These are phyloP conservation scores for Xylocampa areola DNA, from an alignment of 2,888 invertebrate genomes.

Conservation along the genomic window DNA sequence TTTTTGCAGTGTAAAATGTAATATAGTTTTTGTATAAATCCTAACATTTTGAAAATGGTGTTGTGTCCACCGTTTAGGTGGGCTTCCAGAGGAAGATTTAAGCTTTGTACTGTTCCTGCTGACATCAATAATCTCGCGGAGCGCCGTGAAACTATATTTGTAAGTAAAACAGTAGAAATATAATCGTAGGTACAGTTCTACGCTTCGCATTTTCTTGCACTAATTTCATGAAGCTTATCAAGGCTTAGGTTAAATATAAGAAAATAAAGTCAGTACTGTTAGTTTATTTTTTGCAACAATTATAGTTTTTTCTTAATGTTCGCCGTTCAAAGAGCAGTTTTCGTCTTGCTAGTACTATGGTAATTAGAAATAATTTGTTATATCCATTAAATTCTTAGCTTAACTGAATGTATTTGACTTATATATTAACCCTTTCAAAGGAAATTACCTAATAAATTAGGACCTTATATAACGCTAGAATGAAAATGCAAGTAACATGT, in stretches of 20 bases:
- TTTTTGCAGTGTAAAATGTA: constrained; percentile 38
- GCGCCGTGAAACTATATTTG: constrained; percentile 79
- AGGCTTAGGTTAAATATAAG: neutral
- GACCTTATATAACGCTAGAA: no score
- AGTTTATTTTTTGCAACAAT: no score
- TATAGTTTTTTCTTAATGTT: no score
- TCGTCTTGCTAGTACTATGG: no score
- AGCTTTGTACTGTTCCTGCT: constrained; percentile 68
- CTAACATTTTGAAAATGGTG: constrained; percentile 72
- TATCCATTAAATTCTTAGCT: no score
- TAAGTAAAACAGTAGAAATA: constrained; percentile 66
- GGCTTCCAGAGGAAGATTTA: constrained; percentile 80
- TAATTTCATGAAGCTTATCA: neutral
- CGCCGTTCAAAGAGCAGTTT: no score
- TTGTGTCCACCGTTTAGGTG: constrained; percentile 85
- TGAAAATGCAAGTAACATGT: no score
- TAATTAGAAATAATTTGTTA: no score
- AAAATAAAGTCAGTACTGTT: no score
- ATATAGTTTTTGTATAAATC: constrained; percentile 18
- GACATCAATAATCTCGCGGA: constrained; percentile 50
- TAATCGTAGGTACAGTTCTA: neutral
- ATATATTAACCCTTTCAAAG: no score
- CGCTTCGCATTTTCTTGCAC: constrained; percentile 7
- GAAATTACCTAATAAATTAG: no score
- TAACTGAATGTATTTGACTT: no score